Percentiles rank a stretch among this genome's conserved stretches.
Evolutionary conservation across 2,113 vertebrate species (phyloP).

Genomic region (Scomber colias): DNA sequence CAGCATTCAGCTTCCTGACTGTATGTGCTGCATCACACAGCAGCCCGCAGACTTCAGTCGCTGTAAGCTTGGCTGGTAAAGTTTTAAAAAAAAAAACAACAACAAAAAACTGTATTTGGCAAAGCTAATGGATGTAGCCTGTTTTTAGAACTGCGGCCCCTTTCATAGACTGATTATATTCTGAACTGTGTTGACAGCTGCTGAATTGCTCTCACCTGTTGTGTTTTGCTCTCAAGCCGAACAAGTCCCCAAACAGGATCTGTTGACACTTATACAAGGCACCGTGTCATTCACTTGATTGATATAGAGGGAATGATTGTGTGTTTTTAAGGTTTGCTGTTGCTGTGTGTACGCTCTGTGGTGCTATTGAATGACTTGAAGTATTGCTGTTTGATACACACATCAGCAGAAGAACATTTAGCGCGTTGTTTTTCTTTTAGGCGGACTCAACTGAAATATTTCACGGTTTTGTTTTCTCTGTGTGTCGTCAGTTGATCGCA

Average conservation of each 20-base stretch:
- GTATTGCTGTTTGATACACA: slow-evolving; percentile 45
- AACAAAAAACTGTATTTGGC: slow-evolving; percentile 13
- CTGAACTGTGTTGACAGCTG: slow-evolving; percentile 74
- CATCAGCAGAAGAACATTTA: slow-evolving; percentile 37
- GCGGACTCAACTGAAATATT: slow-evolving; percentile 41
- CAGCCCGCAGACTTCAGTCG: slow-evolving; percentile 14
- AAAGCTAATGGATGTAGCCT: slow-evolving; percentile 57
- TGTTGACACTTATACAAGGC: slow-evolving; percentile 72
- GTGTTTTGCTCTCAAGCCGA: slow-evolving; percentile 73
- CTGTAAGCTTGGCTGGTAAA: slow-evolving; percentile 24
- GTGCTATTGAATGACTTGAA: slow-evolving; percentile 62
- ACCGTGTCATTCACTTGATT: slow-evolving; percentile 68
- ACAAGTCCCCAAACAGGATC: slow-evolving; percentile 75
- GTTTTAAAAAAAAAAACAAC: neutral
- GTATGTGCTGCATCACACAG: slow-evolving; percentile 13
- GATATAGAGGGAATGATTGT: slow-evolving; percentile 58
- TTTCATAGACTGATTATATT: slow-evolving; percentile 76
- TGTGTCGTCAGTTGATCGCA: slow-evolving; percentile 51
- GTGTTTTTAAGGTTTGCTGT: slow-evolving; percentile 59
- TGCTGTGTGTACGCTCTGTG: slow-evolving; percentile 24
- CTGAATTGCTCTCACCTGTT: slow-evolving; percentile 80
- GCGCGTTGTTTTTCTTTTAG: slow-evolving; percentile 52
- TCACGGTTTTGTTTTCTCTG: slow-evolving; percentile 37
- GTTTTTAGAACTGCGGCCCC: slow-evolving; percentile 39
- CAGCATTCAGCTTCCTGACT: slow-evolving; percentile 31